Base-by-base conservation (phyloP, 2,797 vertebrate genomes). In the Babyrousa celebensis region DNA sequence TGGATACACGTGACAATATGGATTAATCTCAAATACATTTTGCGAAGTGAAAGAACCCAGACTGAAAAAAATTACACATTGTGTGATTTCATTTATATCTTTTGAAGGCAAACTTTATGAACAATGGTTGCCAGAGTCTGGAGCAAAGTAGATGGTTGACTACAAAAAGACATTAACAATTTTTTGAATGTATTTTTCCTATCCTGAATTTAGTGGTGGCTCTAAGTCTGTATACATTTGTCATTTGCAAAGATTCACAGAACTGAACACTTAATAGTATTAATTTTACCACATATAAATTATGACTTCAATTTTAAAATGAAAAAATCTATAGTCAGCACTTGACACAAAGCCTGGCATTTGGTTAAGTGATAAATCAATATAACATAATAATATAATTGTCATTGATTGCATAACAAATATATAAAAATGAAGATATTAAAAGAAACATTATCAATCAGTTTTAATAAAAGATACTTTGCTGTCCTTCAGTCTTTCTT, bases 301-400 rank as follows among this genome's bases (percentile, higher is more conserved):
- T 48, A 88, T n/a, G 6, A 3, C 17, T 89, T 91, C 60, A n/a
- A 85, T 82, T 74, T 84, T 11, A 82, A 92, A 94, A 85, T 88
- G 5, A 8, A 85, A 77, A 36, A 36, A 36, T 72, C 63, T 90
- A 23, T 48, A 58, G n/a, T 82, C 20, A 52, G 23, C 8, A n/a
- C 60, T 93, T 94, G 5, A 58, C 16, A 71, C 4, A 89, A 89
- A 95, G 56, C 82, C 71, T 94, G 91, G 84, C 72, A 96, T 87
- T 77, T 96, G 91, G 84, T 36, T 97, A 78, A 83, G 84, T 97
- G 91, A 72, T 96, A 94, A 94, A 92, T 95, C 18, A 88, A 77
- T 96, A 74, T 32, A 86, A 65, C 1, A 12, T 60, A 77, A 43
- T 63, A 85, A 23, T 54, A 70, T 70, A 75, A 32, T 75, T 40